These are phyloP conservation scores for Clinocottus analis DNA, from an alignment of 2,113 vertebrate genomes.

Conservation along the genomic window DNA sequence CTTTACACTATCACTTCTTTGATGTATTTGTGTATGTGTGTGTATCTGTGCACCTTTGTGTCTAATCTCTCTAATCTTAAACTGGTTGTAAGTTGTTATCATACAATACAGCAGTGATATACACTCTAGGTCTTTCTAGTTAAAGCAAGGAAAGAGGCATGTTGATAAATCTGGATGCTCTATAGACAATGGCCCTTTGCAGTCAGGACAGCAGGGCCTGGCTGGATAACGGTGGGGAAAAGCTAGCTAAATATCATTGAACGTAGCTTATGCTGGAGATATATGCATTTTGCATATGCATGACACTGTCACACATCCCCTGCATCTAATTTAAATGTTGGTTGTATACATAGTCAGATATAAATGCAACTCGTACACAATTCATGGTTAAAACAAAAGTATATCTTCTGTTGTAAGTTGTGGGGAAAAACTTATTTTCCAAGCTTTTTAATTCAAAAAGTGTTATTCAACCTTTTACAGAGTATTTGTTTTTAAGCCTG, in stretches of 20 bases:
- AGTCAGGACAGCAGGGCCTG: background rate
- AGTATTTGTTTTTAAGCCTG: slow-evolving; percentile 18
- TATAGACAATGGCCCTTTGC: background rate
- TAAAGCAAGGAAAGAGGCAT: background rate
- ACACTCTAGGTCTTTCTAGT: background rate
- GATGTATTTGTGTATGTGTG: no score
- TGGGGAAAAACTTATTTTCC: slow-evolving; percentile 33
- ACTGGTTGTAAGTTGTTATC: background rate
- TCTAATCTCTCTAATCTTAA: no score
- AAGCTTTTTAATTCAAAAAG: slow-evolving; percentile 45
- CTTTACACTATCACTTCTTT: background rate
- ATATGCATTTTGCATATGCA: background rate
- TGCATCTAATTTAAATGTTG: background rate
- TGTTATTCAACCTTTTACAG: slow-evolving; percentile 37
- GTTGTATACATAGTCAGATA: background rate
- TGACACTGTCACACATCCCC: background rate
- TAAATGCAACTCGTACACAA: background rate
- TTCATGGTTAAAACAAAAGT: background rate
- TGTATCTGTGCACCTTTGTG: no score
- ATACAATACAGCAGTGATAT: background rate
- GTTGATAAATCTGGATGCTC: slow-evolving; percentile 3
- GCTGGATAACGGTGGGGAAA: slow-evolving; percentile 1
- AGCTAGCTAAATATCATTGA: slow-evolving; percentile 3
- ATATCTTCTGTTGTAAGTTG: background rate
- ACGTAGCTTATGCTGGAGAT: background rate